Conservation (phyloP, 2,888 invertebrate genomes). For the Caenorhabditis sulstoni region DNA sequence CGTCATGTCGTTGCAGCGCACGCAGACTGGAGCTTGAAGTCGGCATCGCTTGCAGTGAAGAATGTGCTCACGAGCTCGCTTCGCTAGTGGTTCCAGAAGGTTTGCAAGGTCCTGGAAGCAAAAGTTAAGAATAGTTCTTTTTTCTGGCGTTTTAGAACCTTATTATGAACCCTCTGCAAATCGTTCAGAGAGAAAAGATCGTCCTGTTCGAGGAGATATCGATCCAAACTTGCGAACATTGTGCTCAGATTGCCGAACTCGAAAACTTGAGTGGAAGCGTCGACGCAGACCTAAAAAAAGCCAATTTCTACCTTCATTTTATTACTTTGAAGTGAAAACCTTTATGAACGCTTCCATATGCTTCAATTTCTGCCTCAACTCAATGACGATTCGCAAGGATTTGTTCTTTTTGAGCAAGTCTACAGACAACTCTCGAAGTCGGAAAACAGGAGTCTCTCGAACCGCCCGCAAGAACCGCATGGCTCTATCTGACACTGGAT, state of each 20-base stretch:
- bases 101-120: constrained; percentile 46
- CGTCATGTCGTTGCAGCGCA: constrained; percentile 66
- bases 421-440: constrained; percentile 31
- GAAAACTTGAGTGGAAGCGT: constrained; percentile 41
- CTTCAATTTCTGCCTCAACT: constrained; percentile 85
- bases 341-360: constrained; percentile 84
- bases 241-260: constrained; percentile 70
- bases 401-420: constrained; percentile 57
- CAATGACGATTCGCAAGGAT: constrained; percentile 68
- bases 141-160: constrained; percentile 32
- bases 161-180: constrained; percentile 72
- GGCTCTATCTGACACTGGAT: constrained; percentile 89
- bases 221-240: constrained; percentile 73
- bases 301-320: too few species aligned
- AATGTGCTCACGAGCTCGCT: constrained; percentile 50
- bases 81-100: constrained; percentile 53
- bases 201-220: constrained; percentile 68
- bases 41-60: constrained; percentile 62
- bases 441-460: constrained; percentile 52
- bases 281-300: constrained; percentile 52
- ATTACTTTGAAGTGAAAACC: too few species aligned
- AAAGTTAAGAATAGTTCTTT: neutral
- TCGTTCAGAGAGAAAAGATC: constrained; percentile 78
- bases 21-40: constrained; percentile 68
- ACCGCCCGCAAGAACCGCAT: constrained; percentile 81